phyloP scores from a whole-genome alignment of 2,113 vertebrate genomes.

The Danionella cerebrum region DNA sequence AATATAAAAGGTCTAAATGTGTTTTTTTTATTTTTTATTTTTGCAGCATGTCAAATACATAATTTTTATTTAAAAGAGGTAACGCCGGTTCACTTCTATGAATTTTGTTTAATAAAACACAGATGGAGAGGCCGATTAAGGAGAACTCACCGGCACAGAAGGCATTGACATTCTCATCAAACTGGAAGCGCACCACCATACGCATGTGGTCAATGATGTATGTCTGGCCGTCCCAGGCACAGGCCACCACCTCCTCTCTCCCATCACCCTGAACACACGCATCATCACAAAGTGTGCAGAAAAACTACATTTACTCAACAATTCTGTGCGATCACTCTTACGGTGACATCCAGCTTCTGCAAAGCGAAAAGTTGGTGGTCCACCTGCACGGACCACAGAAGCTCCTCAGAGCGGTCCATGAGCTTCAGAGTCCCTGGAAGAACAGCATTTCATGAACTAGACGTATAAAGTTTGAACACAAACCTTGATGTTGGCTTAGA shows the following conservation, averaged over 20 bases:
- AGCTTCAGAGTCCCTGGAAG: conserved; percentile 83
- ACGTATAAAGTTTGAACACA: too few species aligned
- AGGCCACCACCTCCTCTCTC: conserved; percentile 91
- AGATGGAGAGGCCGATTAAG: neutral
- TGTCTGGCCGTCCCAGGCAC: conserved; percentile 95
- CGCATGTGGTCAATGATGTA: conserved; percentile 95
- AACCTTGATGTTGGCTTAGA: too few species aligned
- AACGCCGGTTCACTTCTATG: too few species aligned
- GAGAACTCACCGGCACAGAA: conserved; percentile 84
- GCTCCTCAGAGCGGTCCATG: conserved; percentile 88
- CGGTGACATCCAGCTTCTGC: conserved; percentile 92
- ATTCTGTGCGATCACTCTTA: conserved; percentile 69
- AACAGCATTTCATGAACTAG: too few species aligned
- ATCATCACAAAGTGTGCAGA: too few species aligned
- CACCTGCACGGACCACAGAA: conserved; percentile 95
- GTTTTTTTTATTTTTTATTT: too few species aligned
- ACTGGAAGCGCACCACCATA: conserved; percentile 89
- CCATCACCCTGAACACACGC: conserved; percentile 77
- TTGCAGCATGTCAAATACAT: too few species aligned
- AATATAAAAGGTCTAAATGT: too few species aligned
- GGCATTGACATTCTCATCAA: conserved; percentile 94
- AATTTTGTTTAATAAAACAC: too few species aligned
- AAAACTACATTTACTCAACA: too few species aligned
- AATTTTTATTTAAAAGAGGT: too few species aligned
- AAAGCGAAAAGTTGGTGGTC: conserved; percentile 96